Base-by-base conservation (phyloP, 2,797 vertebrate species). In the Tamandua tetradactyla region DNA sequence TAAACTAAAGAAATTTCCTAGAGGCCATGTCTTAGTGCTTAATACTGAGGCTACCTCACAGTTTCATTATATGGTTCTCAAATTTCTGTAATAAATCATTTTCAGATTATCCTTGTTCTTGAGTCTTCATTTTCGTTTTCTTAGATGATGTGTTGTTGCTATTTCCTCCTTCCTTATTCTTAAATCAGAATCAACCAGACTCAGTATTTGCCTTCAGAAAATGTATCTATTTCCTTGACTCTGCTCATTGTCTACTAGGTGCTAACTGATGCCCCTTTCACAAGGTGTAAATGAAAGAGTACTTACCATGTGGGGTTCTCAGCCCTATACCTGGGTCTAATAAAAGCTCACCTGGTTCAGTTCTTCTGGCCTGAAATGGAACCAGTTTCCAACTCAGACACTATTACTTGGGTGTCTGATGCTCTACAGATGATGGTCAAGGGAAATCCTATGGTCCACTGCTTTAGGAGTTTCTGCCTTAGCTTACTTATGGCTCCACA, bases 41-140 rank as follows among this genome's bases (percentile, higher is more conserved):
- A 62, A 89, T 44, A 25, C 22, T 81, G 62, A 85, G 22, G 64
- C 3, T 93, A 23, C 17, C 55, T 85, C 1, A 76, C 15, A 37
- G 25, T 55, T 88, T 88, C 93, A 20, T 87, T 62, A 69, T 4
- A 37, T 84, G 6, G 22, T 27, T 18, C 81, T 94, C 68, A 92
- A 10, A 89, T 83, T 74, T 87, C 37, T 81, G 5, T 66, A 85
- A 89, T 82, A 61, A 84, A 40, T 85, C 22, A 93, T 75, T 94
- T 76, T 76, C 42, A 59, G 6, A 85, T 68, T 87, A n/a, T 92
- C 49, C 2, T 86, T 68, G 78, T 44, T 37, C 3, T 57, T 52
- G 52, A 52, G 52, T 17, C 20, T 17, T 55, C 20, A 14, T 7
- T 66, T 27, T 40, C 59, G 37, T 32, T 94, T 75, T 40, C 69